Evolutionary conservation across 2,113 vertebrate genomes (phyloP).

Genomic region (Ciconia stormi): DNA sequence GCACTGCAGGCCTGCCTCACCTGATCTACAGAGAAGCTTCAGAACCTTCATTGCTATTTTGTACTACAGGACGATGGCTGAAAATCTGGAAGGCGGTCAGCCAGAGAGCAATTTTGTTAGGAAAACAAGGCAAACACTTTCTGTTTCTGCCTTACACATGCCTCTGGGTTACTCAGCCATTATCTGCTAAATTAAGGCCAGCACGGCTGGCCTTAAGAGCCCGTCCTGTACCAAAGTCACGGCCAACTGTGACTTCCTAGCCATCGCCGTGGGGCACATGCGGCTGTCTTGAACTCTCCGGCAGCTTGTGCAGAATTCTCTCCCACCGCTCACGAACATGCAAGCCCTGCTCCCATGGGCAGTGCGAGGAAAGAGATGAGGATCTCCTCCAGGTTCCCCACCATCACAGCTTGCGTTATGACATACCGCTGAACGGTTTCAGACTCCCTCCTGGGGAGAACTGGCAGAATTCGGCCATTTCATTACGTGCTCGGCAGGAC

Average conservation of each 20-base stretch:
- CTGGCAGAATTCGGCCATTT: background rate
- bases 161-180: slow-evolving; percentile 11
- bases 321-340: accelerated
- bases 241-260: background rate
- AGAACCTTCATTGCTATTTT: background rate
- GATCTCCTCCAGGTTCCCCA: background rate
- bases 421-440: background rate
- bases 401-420: accelerated
- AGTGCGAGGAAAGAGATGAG: background rate
- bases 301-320: background rate
- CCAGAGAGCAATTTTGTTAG: background rate
- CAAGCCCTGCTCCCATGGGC: background rate
- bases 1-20: background rate
- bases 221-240: background rate
- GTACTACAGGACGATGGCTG: background rate
- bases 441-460: background rate
- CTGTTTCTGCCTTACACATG: background rate
- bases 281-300: background rate
- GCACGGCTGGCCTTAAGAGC: background rate
- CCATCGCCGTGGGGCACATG: accelerated
- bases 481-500: background rate
- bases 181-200: slow-evolving; percentile 8
- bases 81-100: background rate
- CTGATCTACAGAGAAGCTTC: background rate
- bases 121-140: slow-evolving; percentile 5